Evolutionary conservation across 2,888 invertebrate genomes (phyloP), one percentile per base, ranked within the genome.

Genomic region (Drepanosiphum platanoidis): DNA sequence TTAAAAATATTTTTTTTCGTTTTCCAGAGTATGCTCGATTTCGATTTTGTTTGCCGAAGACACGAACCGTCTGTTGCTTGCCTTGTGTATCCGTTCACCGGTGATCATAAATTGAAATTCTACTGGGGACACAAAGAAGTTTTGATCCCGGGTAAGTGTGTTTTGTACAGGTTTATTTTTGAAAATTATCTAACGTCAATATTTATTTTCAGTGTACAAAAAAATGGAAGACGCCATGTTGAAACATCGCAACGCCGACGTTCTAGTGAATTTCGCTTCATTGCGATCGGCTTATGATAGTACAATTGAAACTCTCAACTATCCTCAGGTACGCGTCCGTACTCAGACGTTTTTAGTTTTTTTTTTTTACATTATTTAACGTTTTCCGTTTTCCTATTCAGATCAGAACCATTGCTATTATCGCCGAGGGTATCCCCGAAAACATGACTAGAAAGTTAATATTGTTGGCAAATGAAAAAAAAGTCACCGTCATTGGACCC

Each of bases 71-170:
- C 95, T 0, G 96, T 99, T 1, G 97, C 97, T 0, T 98, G 98
- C 46, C 95, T 99, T 90, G 97, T 99, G 58, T 99, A 99, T 91
- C 99, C 99, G 0, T 98, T 99, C 91, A 97, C 95, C 22, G 98
- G 98, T 0, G 98, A 99, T 90, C 99, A 99, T 91, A 98, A 98
- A 89, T 98, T 98, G 91, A 99, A 99, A 90, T 99, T 97, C 91
- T 99, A 99, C 90, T 99, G 98, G 94, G 99, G 99, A 0, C 99
- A 99, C 91, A 97, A 98, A 90, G 99, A 99, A 90, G 95, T 98
- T 75, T 92, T 97, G 39, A 94, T 97, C 89, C 95, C 94, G 0
- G 92, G 92, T 94, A 87, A 90, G 90, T 90, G 90, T 90, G 58
- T 36, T 58, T 71, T 15, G 1, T 30, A 32, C 5, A 30, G 7